Evolutionary conservation across 2,797 vertebrate species (phyloP), one percentile per base, ranked within the genome.

Genomic region (Ciconia nigra): DNA sequence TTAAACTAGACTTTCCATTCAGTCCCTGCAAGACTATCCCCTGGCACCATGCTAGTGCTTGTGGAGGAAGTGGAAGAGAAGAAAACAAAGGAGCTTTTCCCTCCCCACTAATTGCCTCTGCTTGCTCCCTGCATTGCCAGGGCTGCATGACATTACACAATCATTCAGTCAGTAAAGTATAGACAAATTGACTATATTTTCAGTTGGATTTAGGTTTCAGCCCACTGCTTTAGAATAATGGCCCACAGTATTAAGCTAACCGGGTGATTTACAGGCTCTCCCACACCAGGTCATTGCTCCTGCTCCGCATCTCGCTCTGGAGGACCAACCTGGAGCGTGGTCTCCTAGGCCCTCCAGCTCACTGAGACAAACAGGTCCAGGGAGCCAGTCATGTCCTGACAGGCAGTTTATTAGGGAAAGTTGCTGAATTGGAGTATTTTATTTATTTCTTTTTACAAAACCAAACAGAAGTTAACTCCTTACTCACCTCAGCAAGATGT

Each of bases 221-320:
- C 97, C 97, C 95, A 92, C 84, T 97, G 98, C 98, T 96, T 97
- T 97, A 96, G 98, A 98, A 98, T 98, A 98, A 98, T 96, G 96
- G 97, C 81, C 59, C 87, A 74, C 9, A 9, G 97, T 92, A 80
- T 95, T 96, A 95, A 94, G 94, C 95, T 95, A 95, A 97, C 90
- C 3, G 65, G 90, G 94, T 97, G 97, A 97, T 97, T 98, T 97
- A 80, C 97, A 97, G 94, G 91, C 95, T 95, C 70, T 69, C 87
- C 71, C 69, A 77, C 92, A 33, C 91, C 0, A 1, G 70, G 83
- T 19, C 86, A 21, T 44, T 11, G 17, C 84, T 97, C 89, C 80
- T 70, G 73, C 63, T 83, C 74, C 0, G 0, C 2, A 14, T 85
- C 63, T 96, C 51, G 52, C 69, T 95, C 96, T 78, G 92, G 84